phyloP scores from a whole-genome alignment of 2,113 vertebrate genomes.

The Accipiter virgatus region DNA sequence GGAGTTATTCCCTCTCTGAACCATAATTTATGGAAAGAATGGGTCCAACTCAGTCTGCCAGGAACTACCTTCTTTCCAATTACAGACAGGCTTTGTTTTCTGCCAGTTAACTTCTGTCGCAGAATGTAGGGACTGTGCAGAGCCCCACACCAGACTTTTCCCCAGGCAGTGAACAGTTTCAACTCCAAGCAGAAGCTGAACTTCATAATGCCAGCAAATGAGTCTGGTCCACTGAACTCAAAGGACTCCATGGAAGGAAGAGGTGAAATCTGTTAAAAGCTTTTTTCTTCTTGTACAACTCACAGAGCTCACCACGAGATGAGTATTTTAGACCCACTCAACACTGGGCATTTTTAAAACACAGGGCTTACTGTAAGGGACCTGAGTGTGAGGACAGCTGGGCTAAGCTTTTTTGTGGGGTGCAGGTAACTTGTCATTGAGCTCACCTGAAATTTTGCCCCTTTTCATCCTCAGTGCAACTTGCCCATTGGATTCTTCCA shows the following conservation, averaged over 20 bases:
- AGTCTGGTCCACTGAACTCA: neutral
- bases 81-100: neutral
- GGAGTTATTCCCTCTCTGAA: neutral
- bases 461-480: neutral
- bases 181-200: neutral
- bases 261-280: neutral
- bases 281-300: neutral
- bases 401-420: neutral
- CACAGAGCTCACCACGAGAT: neutral
- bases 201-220: neutral
- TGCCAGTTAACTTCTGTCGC: neutral
- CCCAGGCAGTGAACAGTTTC: neutral
- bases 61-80: neutral
- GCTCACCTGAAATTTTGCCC: neutral
- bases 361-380: neutral
- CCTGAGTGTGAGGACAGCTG: neutral
- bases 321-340: neutral
- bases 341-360: neutral
- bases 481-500: neutral
- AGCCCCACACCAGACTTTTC: neutral
- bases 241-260: neutral
- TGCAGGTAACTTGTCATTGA: neutral
- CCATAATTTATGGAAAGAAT: neutral
- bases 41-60: neutral
- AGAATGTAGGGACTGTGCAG: neutral